These are phyloP conservation scores for Ammodytes dubius DNA, from an alignment of 2,113 vertebrate genomes.

Conservation along the genomic window DNA sequence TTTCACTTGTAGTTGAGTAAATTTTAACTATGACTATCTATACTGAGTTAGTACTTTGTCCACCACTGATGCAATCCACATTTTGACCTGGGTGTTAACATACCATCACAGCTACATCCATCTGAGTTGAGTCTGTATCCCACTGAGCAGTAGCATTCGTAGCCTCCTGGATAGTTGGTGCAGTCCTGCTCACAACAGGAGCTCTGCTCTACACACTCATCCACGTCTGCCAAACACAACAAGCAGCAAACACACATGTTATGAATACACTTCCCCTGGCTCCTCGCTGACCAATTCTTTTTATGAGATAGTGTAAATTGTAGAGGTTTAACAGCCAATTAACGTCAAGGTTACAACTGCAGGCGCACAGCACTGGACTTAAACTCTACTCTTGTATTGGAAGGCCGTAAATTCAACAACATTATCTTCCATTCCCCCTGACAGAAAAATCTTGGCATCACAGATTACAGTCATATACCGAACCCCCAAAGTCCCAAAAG, in stretches of 20 bases:
- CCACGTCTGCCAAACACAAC: constrained; percentile 85
- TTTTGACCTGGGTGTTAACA: constrained; percentile 10
- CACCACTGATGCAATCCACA: neutral
- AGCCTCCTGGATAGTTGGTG: constrained; percentile 93
- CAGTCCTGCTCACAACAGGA: constrained; percentile 95
- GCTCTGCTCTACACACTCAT: constrained; percentile 86
- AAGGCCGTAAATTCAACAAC: neutral
- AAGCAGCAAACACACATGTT: constrained; percentile 36
- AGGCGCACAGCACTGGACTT: neutral
- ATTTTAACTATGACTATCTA: too few species aligned
- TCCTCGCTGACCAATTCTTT: neutral
- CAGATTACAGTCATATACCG: neutral
- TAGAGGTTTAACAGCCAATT: constrained; percentile 37
- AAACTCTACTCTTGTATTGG: too few species aligned
- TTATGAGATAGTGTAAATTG: constrained; percentile 20
- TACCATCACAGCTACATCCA: constrained; percentile 93
- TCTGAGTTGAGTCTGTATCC: constrained; percentile 89
- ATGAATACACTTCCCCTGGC: constrained; percentile 3
- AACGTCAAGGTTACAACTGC: neutral
- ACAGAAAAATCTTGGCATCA: neutral
- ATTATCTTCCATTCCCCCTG: neutral
- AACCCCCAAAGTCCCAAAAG: neutral
- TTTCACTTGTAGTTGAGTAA: too few species aligned
- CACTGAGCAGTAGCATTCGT: constrained; percentile 91
- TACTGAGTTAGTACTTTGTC: too few species aligned